These are phyloP conservation scores for Tribolium freemani DNA, from an alignment of 2,888 invertebrate genomes.

Conservation along the genomic window DNA sequence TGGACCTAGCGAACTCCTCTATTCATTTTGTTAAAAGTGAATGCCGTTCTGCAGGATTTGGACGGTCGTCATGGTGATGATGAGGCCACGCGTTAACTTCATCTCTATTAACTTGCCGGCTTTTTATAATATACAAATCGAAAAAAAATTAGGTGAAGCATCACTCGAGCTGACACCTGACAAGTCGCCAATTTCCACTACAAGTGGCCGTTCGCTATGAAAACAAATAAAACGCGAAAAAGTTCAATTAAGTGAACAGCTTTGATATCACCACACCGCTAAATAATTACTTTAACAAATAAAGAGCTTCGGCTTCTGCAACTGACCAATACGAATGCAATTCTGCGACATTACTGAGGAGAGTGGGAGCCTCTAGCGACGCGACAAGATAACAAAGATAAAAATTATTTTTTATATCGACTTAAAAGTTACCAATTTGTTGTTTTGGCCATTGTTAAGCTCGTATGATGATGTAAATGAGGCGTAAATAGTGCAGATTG, in stretches of 20 bases:
- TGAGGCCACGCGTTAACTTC: slow-evolving; percentile 2
- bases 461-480: too few species aligned
- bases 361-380: too few species aligned
- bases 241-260: slow-evolving; percentile 4
- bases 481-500: too few species aligned
- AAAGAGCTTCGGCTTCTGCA: neutral
- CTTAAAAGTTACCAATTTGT: too few species aligned
- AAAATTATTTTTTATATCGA: too few species aligned
- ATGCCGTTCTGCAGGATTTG: neutral
- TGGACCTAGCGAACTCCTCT: neutral
- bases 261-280: neutral
- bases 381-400: neutral
- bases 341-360: neutral
- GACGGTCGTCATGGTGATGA: slow-evolving; percentile 11
- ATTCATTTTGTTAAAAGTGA: neutral
- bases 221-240: slow-evolving; percentile 8
- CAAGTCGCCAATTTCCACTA: slow-evolving; percentile 13
- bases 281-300: neutral
- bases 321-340: neutral
- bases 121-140: slow-evolving; percentile 27
- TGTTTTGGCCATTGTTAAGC: too few species aligned
- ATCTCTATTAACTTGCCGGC: slow-evolving; percentile 16
- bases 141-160: slow-evolving; percentile 22
- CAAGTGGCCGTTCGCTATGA: slow-evolving; percentile 1
- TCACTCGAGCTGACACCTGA: slow-evolving; percentile 18